Conservation (phyloP, 2,113 vertebrate genomes). For the Anhinga rufa region DNA sequence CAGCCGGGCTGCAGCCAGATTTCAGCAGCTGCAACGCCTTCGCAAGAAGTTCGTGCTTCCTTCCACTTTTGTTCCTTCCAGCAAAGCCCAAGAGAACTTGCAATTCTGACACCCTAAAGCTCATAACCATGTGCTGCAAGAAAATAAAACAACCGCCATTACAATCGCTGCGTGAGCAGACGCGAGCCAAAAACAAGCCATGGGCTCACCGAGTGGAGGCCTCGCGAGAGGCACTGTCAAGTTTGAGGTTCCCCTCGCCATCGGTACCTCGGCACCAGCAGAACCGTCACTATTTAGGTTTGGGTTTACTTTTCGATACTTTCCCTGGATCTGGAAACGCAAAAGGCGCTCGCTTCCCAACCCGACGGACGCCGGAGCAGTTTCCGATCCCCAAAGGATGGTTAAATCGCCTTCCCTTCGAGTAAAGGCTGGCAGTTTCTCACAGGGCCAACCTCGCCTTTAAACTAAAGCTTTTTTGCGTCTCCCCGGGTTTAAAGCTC, state of each 20-base stretch:
- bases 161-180: rapidly evolving
- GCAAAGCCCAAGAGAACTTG: constrained; percentile 75
- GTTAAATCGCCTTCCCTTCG: neutral
- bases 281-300: neutral
- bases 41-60: constrained; percentile 71
- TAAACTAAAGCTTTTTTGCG: neutral
- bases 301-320: neutral
- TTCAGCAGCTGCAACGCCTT: constrained; percentile 68
- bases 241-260: neutral
- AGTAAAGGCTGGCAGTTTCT: neutral
- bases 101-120: constrained; percentile 74
- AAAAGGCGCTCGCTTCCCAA: neutral
- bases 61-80: constrained; percentile 71
- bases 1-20: constrained; percentile 62
- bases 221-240: neutral
- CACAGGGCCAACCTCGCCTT: neutral
- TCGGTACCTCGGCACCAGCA: rapidly evolving
- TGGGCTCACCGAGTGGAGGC: rapidly evolving
- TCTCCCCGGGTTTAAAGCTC: neutral
- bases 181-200: neutral
- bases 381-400: neutral
- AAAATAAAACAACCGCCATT: neutral
- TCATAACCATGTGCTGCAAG: constrained; percentile 75
- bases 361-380: neutral
- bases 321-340: neutral